These are phyloP conservation scores for Ophion ellenae DNA, from an alignment of 2,888 invertebrate genomes.

Conservation along the genomic window DNA sequence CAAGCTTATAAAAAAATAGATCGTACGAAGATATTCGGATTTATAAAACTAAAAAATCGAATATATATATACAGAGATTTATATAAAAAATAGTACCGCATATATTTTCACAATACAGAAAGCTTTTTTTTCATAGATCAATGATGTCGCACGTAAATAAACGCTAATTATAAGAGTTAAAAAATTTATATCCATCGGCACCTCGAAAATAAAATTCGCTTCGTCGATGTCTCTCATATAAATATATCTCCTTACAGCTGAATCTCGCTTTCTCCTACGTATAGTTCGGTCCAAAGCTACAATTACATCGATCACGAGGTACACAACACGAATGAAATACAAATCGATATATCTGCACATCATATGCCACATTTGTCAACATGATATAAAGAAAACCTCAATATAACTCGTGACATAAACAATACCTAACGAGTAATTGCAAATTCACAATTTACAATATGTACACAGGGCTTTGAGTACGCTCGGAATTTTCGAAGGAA, in stretches of 20 bases:
- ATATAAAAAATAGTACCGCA: not conserved
- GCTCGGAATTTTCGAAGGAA: not conserved
- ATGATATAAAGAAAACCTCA: not conserved
- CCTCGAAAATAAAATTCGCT: not conserved
- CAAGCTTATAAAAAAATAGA: not conserved
- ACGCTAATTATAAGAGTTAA: not conserved
- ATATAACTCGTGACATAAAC: not conserved
- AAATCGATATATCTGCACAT: not conserved
- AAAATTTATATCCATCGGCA: not conserved
- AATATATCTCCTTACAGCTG: not conserved
- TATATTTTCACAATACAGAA: not conserved
- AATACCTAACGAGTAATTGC: not conserved
- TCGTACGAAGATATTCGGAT: not conserved
- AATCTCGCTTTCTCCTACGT: not conserved
- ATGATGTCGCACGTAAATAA: not conserved
- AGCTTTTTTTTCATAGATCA: not conserved
- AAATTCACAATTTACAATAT: slow-evolving; percentile 14
- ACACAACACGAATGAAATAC: not conserved
- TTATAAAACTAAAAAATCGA: not conserved
- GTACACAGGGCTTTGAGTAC: not conserved
- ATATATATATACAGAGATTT: not conserved
- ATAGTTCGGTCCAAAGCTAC: not conserved
- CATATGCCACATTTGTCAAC: not conserved
- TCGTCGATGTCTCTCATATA: not conserved
- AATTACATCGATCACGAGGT: not conserved